Evolutionary conservation across 1,140 invertebrate genomes (phyloP).

Genomic region (Pseudomyrmex pallidus): DNA sequence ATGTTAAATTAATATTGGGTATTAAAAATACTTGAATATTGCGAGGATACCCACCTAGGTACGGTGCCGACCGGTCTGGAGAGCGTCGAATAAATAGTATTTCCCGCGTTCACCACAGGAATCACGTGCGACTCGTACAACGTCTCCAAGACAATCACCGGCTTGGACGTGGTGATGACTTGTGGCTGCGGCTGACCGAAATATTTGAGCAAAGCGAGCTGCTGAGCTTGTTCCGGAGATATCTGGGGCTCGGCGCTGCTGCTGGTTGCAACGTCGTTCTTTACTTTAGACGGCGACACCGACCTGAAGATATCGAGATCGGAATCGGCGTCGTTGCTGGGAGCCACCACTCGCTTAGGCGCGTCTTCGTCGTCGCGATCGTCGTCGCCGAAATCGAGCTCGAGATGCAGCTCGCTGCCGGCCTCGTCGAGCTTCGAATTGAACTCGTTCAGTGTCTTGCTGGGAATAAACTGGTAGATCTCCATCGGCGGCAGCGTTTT

Average conservation of each 20-base stretch:
- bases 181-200: constrained; percentile 90
- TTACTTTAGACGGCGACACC: constrained; percentile 85
- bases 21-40: not conserved
- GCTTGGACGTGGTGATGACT: constrained; percentile 91
- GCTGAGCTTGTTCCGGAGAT: constrained; percentile 90
- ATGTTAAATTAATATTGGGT: not conserved
- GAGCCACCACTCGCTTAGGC: constrained; percentile 86
- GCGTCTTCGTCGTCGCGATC: constrained; percentile 90
- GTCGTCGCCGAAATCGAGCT: constrained; percentile 93
- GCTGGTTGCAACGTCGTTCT: constrained; percentile 68
- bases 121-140: constrained; percentile 93
- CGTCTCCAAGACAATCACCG: constrained; percentile 90
- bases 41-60: constrained; percentile 71
- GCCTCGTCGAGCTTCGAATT: constrained; percentile 94
- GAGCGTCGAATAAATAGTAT: constrained; percentile 91
- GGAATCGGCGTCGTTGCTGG: constrained; percentile 88
- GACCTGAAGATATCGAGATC: constrained; percentile 88
- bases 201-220: constrained; percentile 89
- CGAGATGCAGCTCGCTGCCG: constrained; percentile 93
- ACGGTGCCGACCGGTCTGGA: constrained; percentile 91
- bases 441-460: constrained; percentile 95
- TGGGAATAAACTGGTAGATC: constrained; percentile 93
- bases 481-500: constrained; percentile 95
- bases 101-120: constrained; percentile 88
- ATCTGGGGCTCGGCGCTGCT: constrained; percentile 84